Base-by-base conservation (phyloP, 2,113 vertebrate genomes). In the Proteles cristata region DNA sequence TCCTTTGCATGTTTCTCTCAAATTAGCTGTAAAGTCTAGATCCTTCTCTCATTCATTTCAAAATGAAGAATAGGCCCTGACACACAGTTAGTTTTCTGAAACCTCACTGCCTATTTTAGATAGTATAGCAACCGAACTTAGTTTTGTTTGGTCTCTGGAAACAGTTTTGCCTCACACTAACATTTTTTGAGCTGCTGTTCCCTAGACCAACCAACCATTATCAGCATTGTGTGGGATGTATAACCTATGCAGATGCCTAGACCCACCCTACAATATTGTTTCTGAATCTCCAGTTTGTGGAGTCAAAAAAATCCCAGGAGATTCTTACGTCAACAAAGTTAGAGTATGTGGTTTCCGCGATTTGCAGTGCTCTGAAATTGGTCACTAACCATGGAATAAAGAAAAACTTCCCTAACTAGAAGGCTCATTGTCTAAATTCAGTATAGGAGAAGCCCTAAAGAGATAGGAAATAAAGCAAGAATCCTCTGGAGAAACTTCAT, bases 401-500 rank as follows among this genome's bases (percentile, higher is more conserved):
- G 14, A 28, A n/a, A 48, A 68, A n/a, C 50, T 19, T 48, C 16
- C n/a, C 45, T 74, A 71, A 81, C 15, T 58, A 58, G 50, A 94
- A 94, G 63, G 14, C 15, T 80, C 48, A 63, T 55, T 66, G 58
- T 79, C 50, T 90, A 81, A 90, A 73, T 73, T 88, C 77, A 96
- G 65, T 33, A 50, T 23, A 55, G 23, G 21, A 83, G 12, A 6
- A 93, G 39, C 86, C 35, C 68, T 89, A 65, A 90, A 35, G 39
- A 94, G 55, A 93, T 25, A 80, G 11, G 23, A 39, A 84, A 84
- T 68, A 65, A 93, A 93, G 35, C 50, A 85, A 73, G 31, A 28
- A 92, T 86, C 69, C 82, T 82, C 58, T 35, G 45, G 73, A 88
- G 91, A 94, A 88, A 83, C 58, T 93, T 83, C 48, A 65, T 94